Conservation (phyloP, 2,888 invertebrate genomes). For the Conchocele bisecta region DNA sequence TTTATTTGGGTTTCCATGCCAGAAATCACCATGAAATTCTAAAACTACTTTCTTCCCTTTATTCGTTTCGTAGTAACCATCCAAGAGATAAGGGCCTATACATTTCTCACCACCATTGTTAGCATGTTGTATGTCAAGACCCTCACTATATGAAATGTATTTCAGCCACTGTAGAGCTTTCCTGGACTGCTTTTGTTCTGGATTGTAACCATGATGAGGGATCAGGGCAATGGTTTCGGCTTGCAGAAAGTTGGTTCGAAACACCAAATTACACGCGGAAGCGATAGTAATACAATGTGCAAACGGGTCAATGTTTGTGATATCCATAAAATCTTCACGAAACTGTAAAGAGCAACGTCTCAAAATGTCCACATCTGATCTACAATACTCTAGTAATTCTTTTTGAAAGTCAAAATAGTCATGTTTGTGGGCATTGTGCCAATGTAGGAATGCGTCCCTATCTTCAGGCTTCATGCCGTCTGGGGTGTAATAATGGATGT, state of each 20-base stretch:
- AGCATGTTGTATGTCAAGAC: slow-evolving; percentile 27
- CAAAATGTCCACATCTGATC: slow-evolving; percentile 6
- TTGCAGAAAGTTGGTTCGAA: slow-evolving; percentile 34
- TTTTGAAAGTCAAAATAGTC: slow-evolving; percentile 23
- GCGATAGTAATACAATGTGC: slow-evolving; percentile 39
- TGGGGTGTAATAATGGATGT: slow-evolving; percentile 12
- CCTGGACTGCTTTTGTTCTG: slow-evolving; percentile 48
- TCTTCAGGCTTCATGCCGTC: slow-evolving; percentile 29
- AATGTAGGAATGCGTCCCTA: slow-evolving; percentile 21
- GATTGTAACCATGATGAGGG: slow-evolving; percentile 43
- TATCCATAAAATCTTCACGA: slow-evolving; percentile 14
- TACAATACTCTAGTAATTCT: slow-evolving; percentile 10
- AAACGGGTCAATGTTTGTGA: slow-evolving; percentile 44
- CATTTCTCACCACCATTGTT: slow-evolving; percentile 43
- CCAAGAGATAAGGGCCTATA: slow-evolving; percentile 43
- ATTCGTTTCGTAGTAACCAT: slow-evolving; percentile 38
- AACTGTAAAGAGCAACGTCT: slow-evolving; percentile 22
- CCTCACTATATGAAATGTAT: slow-evolving; percentile 21
- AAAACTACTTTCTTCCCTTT: slow-evolving; percentile 31
- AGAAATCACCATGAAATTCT: slow-evolving; percentile 51
- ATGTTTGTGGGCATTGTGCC: slow-evolving; percentile 23
- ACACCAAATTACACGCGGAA: slow-evolving; percentile 40
- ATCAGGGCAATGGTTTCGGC: slow-evolving; percentile 31
- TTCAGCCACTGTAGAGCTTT: slow-evolving; percentile 51
- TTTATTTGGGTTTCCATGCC: slow-evolving; percentile 32